These are phyloP conservation scores for Cryptotermes secundus DNA, from an alignment of 1,140 invertebrate species.

Conservation along the genomic window DNA sequence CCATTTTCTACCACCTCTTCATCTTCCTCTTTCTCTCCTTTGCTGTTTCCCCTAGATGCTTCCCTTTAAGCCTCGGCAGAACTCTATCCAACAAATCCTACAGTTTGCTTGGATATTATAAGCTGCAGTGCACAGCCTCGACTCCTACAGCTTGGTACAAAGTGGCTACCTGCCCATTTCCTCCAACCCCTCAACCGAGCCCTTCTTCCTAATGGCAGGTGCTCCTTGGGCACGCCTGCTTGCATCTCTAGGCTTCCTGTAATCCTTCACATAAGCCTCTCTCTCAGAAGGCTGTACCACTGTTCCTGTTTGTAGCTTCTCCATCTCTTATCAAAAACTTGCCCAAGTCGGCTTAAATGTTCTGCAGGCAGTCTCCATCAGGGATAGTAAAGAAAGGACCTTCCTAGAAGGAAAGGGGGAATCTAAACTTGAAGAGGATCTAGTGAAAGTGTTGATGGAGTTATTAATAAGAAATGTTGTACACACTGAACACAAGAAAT, in stretches of 20 bases:
- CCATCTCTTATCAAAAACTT: constrained; percentile 12
- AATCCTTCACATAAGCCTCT: neutral
- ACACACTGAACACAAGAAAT: too few relatives aligned
- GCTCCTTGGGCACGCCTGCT: constrained; percentile 2
- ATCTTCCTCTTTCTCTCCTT: neutral
- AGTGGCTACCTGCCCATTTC: constrained; percentile 4
- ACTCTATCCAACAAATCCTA: constrained; percentile 8
- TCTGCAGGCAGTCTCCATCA: neutral
- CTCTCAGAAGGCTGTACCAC: neutral
- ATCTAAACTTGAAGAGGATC: neutral
- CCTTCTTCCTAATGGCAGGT: neutral
- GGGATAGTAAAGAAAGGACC: neutral
- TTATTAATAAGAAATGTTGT: too few relatives aligned
- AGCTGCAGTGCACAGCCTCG: neutral
- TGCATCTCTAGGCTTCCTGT: neutral
- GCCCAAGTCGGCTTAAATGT: neutral
- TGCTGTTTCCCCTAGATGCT: neutral
- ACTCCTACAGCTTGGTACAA: neutral
- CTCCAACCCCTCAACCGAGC: neutral
- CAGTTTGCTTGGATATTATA: neutral
- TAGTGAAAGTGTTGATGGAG: too few relatives aligned
- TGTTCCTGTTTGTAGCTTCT: constrained; percentile 1
- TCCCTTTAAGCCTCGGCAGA: neutral
- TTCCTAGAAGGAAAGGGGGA: neutral
- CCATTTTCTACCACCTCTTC: neutral